Base-by-base conservation (phyloP, 2,888 invertebrate genomes). In the Agriopis marginaria region DNA sequence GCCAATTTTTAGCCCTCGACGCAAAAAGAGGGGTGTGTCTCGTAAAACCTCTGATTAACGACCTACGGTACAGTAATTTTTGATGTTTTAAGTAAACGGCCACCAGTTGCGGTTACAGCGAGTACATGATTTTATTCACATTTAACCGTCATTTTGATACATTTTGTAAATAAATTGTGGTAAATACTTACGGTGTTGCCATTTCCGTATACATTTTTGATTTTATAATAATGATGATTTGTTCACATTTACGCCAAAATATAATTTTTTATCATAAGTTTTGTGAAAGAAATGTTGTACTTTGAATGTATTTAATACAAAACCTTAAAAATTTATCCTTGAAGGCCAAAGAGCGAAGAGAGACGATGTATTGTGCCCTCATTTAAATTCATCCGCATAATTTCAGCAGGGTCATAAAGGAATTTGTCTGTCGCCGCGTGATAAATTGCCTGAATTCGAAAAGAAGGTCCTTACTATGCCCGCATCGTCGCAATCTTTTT, bases 401-500 rank as follows among this genome's bases (percentile, higher is more conserved):
- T 60, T 45, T 45, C 53, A 56, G 40, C 56, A 23, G 23, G 65
- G 61, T 64, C 63, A 68, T 63, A 60, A 58, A 69, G 53, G 56
- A 68, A 69, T 69, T 69, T 69, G 69, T 65, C 69, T 65, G 62
- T 58, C 69, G 55, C 65, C 56, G 42, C 39, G 47, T 69, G 69
- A 69, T 69, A 69, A 65, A 69, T 69, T 39, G 62, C 64, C 23
- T 47, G 45, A 61, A 65, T 65, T 69, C 32, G 59, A 55, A 69
- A 62, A 65, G 56, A 53, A 61, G 47, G 51, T 44, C 55, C 51
- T 69, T 51, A 55, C 63, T 40, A 45, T 49, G 55, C 40, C 51
- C 62, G 59, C 70, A 55, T 39, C 66, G 56, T 58, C 51, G 70
- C 71, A 73, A 75, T 79, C 77, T 80, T 79, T 73, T 82, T 80